Conservation (phyloP, 2,113 vertebrate species). For the Oncorhynchus tshawytscha region DNA sequence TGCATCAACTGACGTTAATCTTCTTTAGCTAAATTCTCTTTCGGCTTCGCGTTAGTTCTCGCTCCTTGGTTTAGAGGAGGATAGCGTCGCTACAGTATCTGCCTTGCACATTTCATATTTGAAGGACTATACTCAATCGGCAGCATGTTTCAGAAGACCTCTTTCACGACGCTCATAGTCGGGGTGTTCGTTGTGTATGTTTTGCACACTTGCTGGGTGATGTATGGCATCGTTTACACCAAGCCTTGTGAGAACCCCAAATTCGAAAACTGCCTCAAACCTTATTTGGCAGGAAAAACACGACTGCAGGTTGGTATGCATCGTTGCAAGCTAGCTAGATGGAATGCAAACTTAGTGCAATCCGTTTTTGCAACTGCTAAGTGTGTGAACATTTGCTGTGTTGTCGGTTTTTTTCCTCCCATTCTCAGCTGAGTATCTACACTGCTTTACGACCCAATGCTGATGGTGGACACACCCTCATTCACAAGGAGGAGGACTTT, state of each 20-base stretch:
- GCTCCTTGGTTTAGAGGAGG: neutral
- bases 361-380: neutral
- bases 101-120: no score
- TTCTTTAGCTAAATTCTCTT: slow-evolving; percentile 7
- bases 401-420: neutral
- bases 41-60: slow-evolving; percentile 43
- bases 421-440: slow-evolving; percentile 87
- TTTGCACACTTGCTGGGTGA: slow-evolving; percentile 96
- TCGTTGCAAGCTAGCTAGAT: no score
- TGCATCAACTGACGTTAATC: neutral
- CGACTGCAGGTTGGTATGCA: slow-evolving; percentile 81
- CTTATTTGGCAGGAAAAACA: slow-evolving; percentile 83
- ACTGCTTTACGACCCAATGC: slow-evolving; percentile 78
- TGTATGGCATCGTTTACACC: slow-evolving; percentile 95
- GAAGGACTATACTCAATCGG: neutral
- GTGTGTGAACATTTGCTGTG: neutral
- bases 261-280: slow-evolving; percentile 79
- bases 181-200: slow-evolving; percentile 93
- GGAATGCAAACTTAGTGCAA: neutral
- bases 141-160: slow-evolving; percentile 80
- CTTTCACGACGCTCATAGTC: slow-evolving; percentile 88
- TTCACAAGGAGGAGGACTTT: slow-evolving; percentile 89
- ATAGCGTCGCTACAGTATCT: neutral
- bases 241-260: slow-evolving; percentile 80
- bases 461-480: slow-evolving; percentile 85